Evolutionary conservation across 2,113 vertebrate species (phyloP), one percentile per base, ranked within the genome.

Genomic region (Sebastes fasciatus): DNA sequence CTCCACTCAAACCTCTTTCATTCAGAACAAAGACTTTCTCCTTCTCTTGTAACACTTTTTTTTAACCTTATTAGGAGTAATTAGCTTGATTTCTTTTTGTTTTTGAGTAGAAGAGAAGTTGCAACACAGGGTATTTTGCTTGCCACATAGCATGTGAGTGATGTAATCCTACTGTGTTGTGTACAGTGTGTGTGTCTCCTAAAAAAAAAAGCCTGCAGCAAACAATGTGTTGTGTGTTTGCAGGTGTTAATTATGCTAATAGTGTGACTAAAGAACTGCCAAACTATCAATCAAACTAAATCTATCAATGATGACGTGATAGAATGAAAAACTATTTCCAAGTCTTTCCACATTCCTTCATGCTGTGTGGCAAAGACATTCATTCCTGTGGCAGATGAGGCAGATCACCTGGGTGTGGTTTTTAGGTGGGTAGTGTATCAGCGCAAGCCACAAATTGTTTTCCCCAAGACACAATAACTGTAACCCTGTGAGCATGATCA

Each of bases 401-500:
- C 21, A 34, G 57, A 89, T 85, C 86, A 78, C 21, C 46, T 73
- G 87, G 92, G 90, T 89, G 92, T 57, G 90, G 90, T 61, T 61
- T 34, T 62, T 55, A 49, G 75, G 87, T 11, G 43, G 78, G 60
- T 70, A 21, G 26, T 65, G 45, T 82, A 19, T 78, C 21, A 5
- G 13, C 19, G 55, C 64, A 75, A 80, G 60, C 10, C 26, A 46
- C 23, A 49, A 61, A 88, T 91, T 91, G 86, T 93, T 80, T 72
- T 85, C 13, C 26, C 4, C 34, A 64, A 62, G n/a, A 75, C 74
- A 91, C 49, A 74, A 34, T 34, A 34, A 34, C 34, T 61, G 48
- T 55, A 74, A 48, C 51, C 26, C 5, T 65, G 52, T 57, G 11
- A 58, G 6, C 5, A 55, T 40, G 70, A 66, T 81, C 40, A n/a